phyloP scores from a whole-genome alignment of 2,888 invertebrate species.

The Apomyelois bistriatella region DNA sequence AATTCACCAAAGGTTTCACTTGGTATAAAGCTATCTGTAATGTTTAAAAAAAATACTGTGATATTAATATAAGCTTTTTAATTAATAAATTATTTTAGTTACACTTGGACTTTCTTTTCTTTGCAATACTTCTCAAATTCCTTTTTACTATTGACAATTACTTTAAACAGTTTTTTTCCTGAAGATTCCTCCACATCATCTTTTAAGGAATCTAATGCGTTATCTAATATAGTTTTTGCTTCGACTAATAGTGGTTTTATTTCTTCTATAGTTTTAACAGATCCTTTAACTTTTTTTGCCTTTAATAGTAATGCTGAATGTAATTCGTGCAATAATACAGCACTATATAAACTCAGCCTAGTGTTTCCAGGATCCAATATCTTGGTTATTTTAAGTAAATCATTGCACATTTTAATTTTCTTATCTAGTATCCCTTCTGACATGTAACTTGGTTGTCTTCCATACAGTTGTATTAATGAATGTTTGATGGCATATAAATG shows the following conservation, averaged over 20 bases:
- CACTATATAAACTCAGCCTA: slow-evolving; percentile 86
- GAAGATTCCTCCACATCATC: slow-evolving; percentile 77
- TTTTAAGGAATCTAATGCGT: slow-evolving; percentile 64
- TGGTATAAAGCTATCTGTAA: not conserved
- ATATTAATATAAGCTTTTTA: slow-evolving; percentile 34
- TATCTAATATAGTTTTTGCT: slow-evolving; percentile 62
- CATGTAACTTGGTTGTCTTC: slow-evolving; percentile 83
- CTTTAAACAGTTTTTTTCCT: slow-evolving; percentile 72
- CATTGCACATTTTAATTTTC: slow-evolving; percentile 84
- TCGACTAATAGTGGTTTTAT: slow-evolving; percentile 61
- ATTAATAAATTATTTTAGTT: slow-evolving; percentile 8
- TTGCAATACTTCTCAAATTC: slow-evolving; percentile 71
- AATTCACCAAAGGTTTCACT: not conserved
- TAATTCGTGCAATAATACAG: slow-evolving; percentile 88
- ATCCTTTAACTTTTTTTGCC: slow-evolving; percentile 58
- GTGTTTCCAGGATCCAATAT: slow-evolving; percentile 87
- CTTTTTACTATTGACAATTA: slow-evolving; percentile 67
- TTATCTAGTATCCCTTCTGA: slow-evolving; percentile 80
- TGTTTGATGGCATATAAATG: slow-evolving; percentile 90
- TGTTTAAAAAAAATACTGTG: slow-evolving; percentile 39
- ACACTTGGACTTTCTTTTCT: slow-evolving; percentile 50
- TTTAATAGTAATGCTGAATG: slow-evolving; percentile 78
- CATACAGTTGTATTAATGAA: slow-evolving; percentile 89
- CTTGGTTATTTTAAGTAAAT: slow-evolving; percentile 81
- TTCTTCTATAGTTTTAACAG: slow-evolving; percentile 46